Evolutionary conservation across 2,797 vertebrate species (phyloP), one percentile per base, ranked within the genome.

Genomic region (Acomys russatus): DNA sequence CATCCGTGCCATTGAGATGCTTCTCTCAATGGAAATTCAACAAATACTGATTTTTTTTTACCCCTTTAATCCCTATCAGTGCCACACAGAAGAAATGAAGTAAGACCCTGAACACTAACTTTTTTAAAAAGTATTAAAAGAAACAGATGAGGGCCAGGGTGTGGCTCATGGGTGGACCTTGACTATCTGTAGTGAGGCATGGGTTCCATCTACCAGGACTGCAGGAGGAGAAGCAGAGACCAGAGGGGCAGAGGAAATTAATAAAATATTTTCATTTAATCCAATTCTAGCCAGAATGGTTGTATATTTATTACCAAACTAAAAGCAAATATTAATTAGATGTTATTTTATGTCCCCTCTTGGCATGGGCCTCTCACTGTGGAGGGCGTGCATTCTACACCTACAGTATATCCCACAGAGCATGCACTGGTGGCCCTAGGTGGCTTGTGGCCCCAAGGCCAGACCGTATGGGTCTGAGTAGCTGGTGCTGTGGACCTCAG

Each of bases 71-170:
- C 83, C 35, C 18, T 4, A 54, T 33, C 59, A 80, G 44, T 38
- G 14, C 64, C 28, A 14, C 76, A 54, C 44, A 61, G 25, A 51
- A 82, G 33, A 90, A 80, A 18, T 49, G n/a, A 25, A 38, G 28
- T 25, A n/a, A 2, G 8, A 91, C 28, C 2, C 9, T 9, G 83
- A 85, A 1, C 0, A 9, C 49, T 7, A 64, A 64, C 64, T n/a
- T 54, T 66, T 66, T 33, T n/a, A n/a, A 66, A 96, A 87, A 87
- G 18, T 71, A 73, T 78, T 54, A 78, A 92, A 76, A 94, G 68
- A 82, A 92, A 54, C 28, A 44, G 33, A 18, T 18, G 44, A 30
- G 59, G 76, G 5, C 61, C n/a, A 44, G 22, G 70, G n/a, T 74
- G 54, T 44, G 49, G 17, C 70, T 30, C 86, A 74, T 15, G 7